Conservation (phyloP, 23 tunicate genomes). For the Ascidia mentula region DNA sequence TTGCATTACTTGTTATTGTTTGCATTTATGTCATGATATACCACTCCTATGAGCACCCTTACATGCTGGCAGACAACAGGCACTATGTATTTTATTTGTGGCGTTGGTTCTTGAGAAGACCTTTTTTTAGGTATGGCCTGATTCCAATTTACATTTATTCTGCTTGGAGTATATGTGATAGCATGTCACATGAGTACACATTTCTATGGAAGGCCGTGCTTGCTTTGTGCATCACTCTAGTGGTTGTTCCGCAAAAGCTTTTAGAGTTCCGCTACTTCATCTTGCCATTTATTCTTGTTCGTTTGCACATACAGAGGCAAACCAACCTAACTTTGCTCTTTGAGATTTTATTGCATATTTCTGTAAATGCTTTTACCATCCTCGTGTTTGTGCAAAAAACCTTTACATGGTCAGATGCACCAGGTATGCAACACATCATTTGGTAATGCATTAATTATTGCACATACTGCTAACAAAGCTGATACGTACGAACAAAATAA, state of each 20-base stretch:
- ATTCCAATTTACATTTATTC: conserved; percentile 71
- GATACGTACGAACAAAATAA: not conserved
- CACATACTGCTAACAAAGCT: not conserved
- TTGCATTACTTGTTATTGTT: not conserved
- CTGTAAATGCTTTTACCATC: conserved; percentile 52
- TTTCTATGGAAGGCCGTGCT: conserved; percentile 53
- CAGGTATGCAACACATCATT: conserved; percentile 74
- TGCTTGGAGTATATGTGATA: conserved; percentile 74
- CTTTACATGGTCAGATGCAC: conserved; percentile 68
- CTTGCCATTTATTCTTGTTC: conserved; percentile 67
- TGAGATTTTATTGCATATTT: conserved; percentile 41
- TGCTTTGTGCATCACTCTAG: conserved; percentile 38
- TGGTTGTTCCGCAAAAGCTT: conserved; percentile 54
- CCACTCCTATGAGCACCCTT: conserved; percentile 58
- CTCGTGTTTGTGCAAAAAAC: conserved; percentile 58
- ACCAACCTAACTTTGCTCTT: conserved; percentile 21
- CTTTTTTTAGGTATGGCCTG: conserved; percentile 33
- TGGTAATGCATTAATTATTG: conserved; percentile 37
- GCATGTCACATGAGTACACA: conserved; percentile 20
- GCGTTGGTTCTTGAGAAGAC: conserved; percentile 44
- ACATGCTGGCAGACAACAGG: conserved; percentile 87
- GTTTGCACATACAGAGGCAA: conserved; percentile 50
- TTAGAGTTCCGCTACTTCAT: conserved; percentile 84
- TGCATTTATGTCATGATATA: conserved; percentile 21
- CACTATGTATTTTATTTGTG: conserved; percentile 82